Evolutionary conservation across 2,113 vertebrate genomes (phyloP).

Genomic region (Bubo scandiacus): DNA sequence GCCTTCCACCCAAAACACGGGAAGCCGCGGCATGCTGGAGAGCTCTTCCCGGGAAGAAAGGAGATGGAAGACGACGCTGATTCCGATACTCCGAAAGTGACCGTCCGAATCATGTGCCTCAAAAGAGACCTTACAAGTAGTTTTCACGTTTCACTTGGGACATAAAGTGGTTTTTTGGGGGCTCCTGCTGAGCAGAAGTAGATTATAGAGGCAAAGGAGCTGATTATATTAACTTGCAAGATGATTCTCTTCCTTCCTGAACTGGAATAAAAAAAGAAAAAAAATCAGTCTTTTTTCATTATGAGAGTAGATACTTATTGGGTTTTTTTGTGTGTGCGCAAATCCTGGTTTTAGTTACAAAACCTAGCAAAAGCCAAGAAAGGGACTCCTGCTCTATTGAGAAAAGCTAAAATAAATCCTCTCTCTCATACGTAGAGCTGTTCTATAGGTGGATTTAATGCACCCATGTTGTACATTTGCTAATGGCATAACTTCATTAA

Average conservation of each 20-base stretch:
- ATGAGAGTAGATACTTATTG: constrained; percentile 46
- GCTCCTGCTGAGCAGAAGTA: constrained; percentile 54
- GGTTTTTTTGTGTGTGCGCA: background rate
- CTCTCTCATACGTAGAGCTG: constrained; percentile 46
- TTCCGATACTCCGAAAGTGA: background rate
- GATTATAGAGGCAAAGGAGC: constrained; percentile 56
- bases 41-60: background rate
- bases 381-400: constrained; percentile 52
- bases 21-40: accelerated
- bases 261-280: constrained; percentile 66
- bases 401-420: constrained; percentile 56
- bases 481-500: constrained; percentile 72
- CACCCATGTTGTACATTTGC: constrained; percentile 73
- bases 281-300: constrained; percentile 57
- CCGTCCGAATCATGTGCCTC: constrained; percentile 60
- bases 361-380: constrained; percentile 49
- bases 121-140: constrained; percentile 63
- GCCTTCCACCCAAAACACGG: background rate
- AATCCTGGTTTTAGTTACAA: constrained; percentile 48
- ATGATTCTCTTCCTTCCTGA: constrained; percentile 62
- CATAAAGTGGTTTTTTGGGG: constrained; percentile 21
- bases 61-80: background rate
- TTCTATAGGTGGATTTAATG: constrained; percentile 65
- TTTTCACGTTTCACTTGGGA: constrained; percentile 60
- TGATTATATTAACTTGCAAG: constrained; percentile 63